Evolutionary conservation across 2,113 vertebrate species (phyloP).

Genomic region (Alligator sinensis): DNA sequence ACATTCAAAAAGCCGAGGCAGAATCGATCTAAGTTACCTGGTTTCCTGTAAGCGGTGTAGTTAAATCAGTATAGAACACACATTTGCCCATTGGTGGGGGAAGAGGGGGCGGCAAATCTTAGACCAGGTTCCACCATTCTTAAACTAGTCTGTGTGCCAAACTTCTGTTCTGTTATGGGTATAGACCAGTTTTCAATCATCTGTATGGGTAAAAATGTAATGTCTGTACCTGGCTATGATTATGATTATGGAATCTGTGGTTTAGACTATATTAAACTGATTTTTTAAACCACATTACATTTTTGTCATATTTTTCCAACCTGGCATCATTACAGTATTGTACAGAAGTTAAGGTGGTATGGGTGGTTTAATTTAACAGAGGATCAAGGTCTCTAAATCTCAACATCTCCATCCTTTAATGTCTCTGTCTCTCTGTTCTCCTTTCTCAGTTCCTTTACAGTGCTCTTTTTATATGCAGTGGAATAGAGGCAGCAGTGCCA

Average conservation of each 20-base stretch:
- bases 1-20: too few species aligned
- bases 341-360: background rate
- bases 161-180: too few species aligned
- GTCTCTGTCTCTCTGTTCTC: background rate
- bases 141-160: too few species aligned
- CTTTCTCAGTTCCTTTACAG: background rate
- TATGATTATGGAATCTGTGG: background rate
- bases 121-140: too few species aligned
- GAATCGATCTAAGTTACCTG: too few species aligned
- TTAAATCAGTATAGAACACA: background rate
- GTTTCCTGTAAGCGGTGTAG: too few species aligned
- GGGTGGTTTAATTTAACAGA: background rate
- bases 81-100: too few species aligned
- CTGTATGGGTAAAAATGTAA: too few species aligned
- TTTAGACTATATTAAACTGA: background rate
- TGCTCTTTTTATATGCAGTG: background rate
- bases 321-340: background rate
- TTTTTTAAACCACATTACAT: background rate
- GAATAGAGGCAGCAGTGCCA: fast-evolving
- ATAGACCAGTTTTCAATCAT: too few species aligned
- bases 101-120: too few species aligned
- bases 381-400: fast-evolving
- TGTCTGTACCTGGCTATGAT: too few species aligned
- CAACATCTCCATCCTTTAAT: background rate
- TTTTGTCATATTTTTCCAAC: background rate